These are phyloP conservation scores for Peromyscus nudipes DNA, from an alignment of 2,797 vertebrate genomes.

Conservation along the genomic window DNA sequence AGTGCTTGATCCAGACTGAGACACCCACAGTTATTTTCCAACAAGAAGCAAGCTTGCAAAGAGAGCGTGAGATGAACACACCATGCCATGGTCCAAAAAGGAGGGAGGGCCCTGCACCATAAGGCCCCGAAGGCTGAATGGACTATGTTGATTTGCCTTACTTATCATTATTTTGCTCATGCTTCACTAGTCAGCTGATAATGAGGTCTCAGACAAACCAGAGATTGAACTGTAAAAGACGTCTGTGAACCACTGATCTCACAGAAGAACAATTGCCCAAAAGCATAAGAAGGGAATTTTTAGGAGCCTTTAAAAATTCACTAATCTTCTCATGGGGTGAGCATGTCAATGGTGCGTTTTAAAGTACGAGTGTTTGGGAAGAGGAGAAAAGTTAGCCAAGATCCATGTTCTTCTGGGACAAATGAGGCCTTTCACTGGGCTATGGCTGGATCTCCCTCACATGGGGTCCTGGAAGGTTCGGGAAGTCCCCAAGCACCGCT, in stretches of 20 bases:
- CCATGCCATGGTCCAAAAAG: conserved; percentile 32
- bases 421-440: conserved; percentile 58
- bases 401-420: conserved; percentile 76
- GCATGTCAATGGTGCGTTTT: conserved; percentile 56
- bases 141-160: conserved; percentile 17
- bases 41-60: background rate
- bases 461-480: background rate
- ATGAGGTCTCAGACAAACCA: conserved; percentile 71
- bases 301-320: conserved; percentile 77
- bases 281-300: conserved; percentile 70
- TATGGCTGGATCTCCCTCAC: conserved; percentile 30
- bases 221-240: conserved; percentile 71
- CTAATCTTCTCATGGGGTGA: conserved; percentile 47
- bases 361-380: conserved; percentile 76
- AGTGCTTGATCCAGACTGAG: background rate
- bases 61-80: background rate
- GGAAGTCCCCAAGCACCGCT: background rate
- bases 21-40: background rate
- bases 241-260: conserved; percentile 53
- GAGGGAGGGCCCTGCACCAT: conserved; percentile 9
- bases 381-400: conserved; percentile 68
- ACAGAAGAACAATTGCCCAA: conserved; percentile 69
- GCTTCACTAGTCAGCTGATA: conserved; percentile 40
- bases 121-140: background rate
- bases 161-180: conserved; percentile 23